Conservation (phyloP, 2,797 vertebrate species). For the Jordanella pulchra region DNA sequence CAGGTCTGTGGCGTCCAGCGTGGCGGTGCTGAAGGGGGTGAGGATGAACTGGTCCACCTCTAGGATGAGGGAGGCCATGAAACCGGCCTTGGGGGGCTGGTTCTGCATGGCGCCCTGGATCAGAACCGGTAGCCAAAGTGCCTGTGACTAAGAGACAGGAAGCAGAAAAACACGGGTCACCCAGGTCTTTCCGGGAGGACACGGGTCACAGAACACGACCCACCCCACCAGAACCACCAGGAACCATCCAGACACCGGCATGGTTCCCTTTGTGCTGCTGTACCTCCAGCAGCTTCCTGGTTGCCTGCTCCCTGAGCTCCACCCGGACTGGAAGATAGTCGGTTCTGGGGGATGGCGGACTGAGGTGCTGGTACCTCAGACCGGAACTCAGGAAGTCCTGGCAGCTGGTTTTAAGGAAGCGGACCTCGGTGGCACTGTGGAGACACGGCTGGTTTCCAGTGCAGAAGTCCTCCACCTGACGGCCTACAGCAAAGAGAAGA, state of each 20-base stretch:
- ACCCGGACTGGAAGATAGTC: constrained; percentile 77
- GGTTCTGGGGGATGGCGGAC: constrained; percentile 71
- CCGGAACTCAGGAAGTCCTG: constrained; percentile 75
- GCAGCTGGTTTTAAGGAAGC: constrained; percentile 74
- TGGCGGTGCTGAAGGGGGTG: constrained; percentile 64
- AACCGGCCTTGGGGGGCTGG: constrained; percentile 70
- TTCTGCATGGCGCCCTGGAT: constrained; percentile 78
- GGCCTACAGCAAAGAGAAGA: constrained; percentile 43
- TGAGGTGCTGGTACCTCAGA: constrained; percentile 79
- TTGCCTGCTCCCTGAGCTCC: constrained; percentile 74
- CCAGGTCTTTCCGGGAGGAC: too few species aligned
- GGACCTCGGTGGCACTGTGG: constrained; percentile 57
- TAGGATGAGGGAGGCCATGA: constrained; percentile 79
- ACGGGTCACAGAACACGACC: constrained; percentile 1
- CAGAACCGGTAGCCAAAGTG: constrained; percentile 75
- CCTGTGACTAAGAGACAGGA: constrained; percentile 67
- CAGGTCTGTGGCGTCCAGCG: constrained; percentile 74
- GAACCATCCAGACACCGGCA: not conserved
- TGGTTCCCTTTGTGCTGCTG: not conserved
- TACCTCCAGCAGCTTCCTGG: constrained; percentile 74
- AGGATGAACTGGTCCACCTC: constrained; percentile 85
- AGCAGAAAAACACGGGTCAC: not conserved
- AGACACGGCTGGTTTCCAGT: constrained; percentile 74
- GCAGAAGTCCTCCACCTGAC: constrained; percentile 64
- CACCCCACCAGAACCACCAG: constrained; percentile 8